A percentile compares a stretch with the other conserved stretches of the same genome.
Conservation (phyloP, 2,888 invertebrate genomes). For the Teleiodes luculella region DNA sequence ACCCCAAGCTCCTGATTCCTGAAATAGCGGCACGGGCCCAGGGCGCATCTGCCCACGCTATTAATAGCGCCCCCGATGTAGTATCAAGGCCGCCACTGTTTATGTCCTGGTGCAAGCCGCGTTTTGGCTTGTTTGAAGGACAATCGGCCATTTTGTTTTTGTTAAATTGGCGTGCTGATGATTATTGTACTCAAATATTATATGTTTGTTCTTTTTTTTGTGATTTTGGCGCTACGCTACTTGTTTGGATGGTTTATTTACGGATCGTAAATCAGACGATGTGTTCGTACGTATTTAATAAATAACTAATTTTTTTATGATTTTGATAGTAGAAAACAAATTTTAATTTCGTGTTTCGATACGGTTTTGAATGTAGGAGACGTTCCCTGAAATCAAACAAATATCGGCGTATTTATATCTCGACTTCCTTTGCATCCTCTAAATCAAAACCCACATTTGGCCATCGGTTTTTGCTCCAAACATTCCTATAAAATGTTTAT, state of each 20-base stretch:
- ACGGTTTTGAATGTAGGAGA: no score
- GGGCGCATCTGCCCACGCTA: conserved; percentile 61
- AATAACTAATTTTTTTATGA: no score
- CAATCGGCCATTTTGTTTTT: background rate
- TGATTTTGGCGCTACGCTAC: no score
- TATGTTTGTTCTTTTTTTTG: no score
- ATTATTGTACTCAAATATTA: no score
- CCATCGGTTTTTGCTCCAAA: conserved; percentile 68
- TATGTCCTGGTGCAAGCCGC: conserved; percentile 32
- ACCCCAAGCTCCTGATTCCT: conserved; percentile 26
- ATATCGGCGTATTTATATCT: conserved; percentile 5
- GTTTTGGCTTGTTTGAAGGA: background rate
- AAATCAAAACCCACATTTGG: conserved; percentile 71
- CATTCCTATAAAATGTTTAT: conserved; percentile 79
- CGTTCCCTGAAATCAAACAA: background rate
- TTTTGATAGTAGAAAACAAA: no score
- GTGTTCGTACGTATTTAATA: no score
- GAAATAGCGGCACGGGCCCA: conserved; percentile 71
- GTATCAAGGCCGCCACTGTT: conserved; percentile 73
- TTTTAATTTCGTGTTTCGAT: conserved; percentile 35
- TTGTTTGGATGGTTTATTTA: no score
- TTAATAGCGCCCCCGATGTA: conserved; percentile 74
- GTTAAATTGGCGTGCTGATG: no score
- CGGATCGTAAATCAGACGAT: no score
- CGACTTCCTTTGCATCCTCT: conserved; percentile 62